phyloP scores from a whole-genome alignment of 1,140 invertebrate species.

The Tribolium madens region DNA sequence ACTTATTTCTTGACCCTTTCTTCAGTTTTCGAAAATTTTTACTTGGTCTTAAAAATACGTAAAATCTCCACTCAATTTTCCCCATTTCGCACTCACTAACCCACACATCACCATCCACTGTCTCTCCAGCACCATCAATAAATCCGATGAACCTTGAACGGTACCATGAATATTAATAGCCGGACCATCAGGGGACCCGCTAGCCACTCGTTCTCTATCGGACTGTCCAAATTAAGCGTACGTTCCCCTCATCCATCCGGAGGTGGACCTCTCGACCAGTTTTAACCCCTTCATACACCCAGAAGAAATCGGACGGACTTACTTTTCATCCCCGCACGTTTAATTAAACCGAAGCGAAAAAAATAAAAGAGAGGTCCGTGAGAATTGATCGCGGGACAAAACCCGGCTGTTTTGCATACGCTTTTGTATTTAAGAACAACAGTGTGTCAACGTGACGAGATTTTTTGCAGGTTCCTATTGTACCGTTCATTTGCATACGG shows the following conservation, averaged over 20 bases:
- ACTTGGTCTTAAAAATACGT: too few relatives aligned
- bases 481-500: constrained; percentile 51
- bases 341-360: constrained; percentile 32
- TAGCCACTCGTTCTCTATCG: constrained; percentile 10
- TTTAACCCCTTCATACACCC: constrained; percentile 4
- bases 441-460: constrained; percentile 54
- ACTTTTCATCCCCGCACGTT: constrained; percentile 22
- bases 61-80: too few relatives aligned
- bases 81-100: neutral
- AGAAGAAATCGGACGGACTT: neutral
- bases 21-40: too few relatives aligned
- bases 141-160: constrained; percentile 17
- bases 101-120: constrained; percentile 16
- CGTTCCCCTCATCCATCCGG: neutral
- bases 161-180: constrained; percentile 27
- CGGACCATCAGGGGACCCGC: constrained; percentile 5
- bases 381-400: constrained; percentile 48
- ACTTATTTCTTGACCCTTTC: too few relatives aligned
- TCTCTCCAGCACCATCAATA: constrained; percentile 1
- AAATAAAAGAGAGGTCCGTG: constrained; percentile 42
- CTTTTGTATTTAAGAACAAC: constrained; percentile 52
- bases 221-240: constrained; percentile 34
- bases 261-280: constrained; percentile 16
- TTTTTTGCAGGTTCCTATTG: constrained; percentile 54
- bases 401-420: constrained; percentile 47